Conservation (phyloP, 2,113 vertebrate species). For the Pampusana beccarii region DNA sequence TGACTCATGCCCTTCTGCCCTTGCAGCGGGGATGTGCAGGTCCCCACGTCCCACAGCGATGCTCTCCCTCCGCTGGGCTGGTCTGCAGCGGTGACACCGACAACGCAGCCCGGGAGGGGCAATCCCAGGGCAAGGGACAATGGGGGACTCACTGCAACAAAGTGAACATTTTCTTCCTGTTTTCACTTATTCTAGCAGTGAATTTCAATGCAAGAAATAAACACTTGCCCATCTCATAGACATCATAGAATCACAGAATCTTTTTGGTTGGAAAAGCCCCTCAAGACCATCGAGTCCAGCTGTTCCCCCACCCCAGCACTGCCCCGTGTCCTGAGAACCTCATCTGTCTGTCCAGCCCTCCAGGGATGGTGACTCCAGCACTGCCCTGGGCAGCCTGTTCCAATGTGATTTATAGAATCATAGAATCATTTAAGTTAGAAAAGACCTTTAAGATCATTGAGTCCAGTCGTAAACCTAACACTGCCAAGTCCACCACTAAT, state of each 20-base stretch:
- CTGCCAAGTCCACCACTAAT: no score
- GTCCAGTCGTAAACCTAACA: no score
- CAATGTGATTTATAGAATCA: not conserved
- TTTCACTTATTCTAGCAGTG: not conserved
- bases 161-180: not conserved
- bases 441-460: no score
- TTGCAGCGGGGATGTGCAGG: not conserved
- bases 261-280: no score
- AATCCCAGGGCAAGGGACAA: not conserved
- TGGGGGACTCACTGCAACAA: not conserved
- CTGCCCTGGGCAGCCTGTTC: no score
- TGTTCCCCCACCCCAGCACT: no score
- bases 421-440: no score
- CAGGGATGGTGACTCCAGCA: no score
- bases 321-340: no score
- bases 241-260: no score
- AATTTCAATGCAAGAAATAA: not conserved
- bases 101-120: not conserved
- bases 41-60: not conserved
- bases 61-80: not conserved
- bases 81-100: rapidly evolving
- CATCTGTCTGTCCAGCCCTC: no score
- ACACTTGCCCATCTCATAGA: not conserved
- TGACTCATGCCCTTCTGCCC: not conserved
- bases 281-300: no score